Evolutionary conservation across 23 tunicate species (phyloP).

Genomic region (Ascidia mentula): DNA sequence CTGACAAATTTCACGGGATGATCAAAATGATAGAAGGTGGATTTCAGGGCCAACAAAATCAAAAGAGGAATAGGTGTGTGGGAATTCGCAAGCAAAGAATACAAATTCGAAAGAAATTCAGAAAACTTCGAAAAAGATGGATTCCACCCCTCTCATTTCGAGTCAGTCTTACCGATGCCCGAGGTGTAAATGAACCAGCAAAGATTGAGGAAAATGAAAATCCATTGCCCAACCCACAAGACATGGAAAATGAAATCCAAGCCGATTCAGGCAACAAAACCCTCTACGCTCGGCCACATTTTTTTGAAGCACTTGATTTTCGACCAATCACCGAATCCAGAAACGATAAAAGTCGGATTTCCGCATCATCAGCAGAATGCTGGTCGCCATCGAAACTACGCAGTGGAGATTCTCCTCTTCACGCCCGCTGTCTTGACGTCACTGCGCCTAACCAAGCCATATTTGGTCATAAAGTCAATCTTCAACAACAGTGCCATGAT

Average conservation of each 20-base stretch:
- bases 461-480: neutral
- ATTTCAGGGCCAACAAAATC: neutral
- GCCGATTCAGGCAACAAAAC: neutral
- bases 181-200: neutral
- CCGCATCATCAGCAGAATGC: neutral
- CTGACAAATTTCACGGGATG: neutral
- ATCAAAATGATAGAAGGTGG: neutral
- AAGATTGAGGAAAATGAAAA: neutral
- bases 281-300: neutral
- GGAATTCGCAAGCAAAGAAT: neutral
- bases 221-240: neutral
- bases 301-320: neutral
- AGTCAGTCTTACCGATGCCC: neutral
- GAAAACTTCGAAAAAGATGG: neutral
- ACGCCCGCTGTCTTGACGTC: neutral
- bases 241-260: neutral
- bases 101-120: neutral
- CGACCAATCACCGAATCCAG: neutral
- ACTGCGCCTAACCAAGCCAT: neutral
- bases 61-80: neutral
- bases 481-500: neutral
- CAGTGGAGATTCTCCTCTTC: neutral
- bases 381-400: conserved; percentile 2
- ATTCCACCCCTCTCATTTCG: neutral
- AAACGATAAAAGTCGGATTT: neutral